Conservation (phyloP, 2,888 invertebrate species). For the Cantharis nigra region DNA sequence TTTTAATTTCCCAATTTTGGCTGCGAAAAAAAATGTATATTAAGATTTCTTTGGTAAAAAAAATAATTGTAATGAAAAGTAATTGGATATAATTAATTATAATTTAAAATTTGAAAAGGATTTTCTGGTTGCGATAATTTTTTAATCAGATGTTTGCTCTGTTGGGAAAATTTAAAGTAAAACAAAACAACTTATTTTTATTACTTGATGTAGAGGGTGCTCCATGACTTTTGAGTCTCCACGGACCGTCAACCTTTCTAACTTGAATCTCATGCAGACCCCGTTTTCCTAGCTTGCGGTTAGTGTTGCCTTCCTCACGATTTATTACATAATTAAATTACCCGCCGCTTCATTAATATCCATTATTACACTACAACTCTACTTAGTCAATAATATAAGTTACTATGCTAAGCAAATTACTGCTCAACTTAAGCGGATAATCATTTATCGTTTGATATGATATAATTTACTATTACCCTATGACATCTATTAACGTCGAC, state of each 20-base stretch:
- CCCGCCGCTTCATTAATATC: conserved; percentile 46
- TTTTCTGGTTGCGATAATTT: background rate
- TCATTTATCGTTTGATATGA: conserved; percentile 21
- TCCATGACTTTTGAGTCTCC: conserved; percentile 19
- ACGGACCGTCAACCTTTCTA: conserved; percentile 24
- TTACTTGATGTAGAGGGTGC: conserved; percentile 19
- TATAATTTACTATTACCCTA: background rate
- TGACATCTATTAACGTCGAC: background rate
- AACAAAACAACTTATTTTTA: background rate
- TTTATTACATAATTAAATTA: conserved; percentile 48
- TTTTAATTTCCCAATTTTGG: no score
- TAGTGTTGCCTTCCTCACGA: conserved; percentile 36
- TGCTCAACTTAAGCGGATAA: conserved; percentile 18
- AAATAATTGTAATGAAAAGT: background rate
- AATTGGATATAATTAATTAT: background rate
- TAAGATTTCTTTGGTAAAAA: background rate
- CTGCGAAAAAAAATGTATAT: no score
- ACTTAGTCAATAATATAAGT: conserved; percentile 40
- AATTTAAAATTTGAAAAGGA: background rate
- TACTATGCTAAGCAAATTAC: conserved; percentile 25
- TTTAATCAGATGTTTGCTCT: background rate
- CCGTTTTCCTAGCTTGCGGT: conserved; percentile 35
- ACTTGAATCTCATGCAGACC: conserved; percentile 30
- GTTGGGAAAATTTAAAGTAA: background rate
- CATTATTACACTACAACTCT: conserved; percentile 42